Evolutionary conservation across 1,140 invertebrate genomes (phyloP).

Genomic region (Cepaea nemoralis): DNA sequence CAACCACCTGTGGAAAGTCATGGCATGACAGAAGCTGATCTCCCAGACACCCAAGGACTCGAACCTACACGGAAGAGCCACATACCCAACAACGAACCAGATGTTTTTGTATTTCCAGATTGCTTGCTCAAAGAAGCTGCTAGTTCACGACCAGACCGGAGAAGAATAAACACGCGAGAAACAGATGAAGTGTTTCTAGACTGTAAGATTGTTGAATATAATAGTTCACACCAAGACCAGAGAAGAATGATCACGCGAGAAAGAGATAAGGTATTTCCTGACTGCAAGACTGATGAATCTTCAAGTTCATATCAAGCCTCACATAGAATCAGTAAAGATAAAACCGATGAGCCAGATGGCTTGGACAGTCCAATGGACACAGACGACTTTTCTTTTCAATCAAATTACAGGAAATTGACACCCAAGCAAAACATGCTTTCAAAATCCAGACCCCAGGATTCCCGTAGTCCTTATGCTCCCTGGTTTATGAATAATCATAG

Average conservation of each 20-base stretch:
- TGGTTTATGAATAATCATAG: background rate
- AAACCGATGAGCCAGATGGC: constrained; percentile 14
- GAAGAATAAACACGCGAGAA: background rate
- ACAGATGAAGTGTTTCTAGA: too few relatives aligned
- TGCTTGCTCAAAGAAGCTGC: background rate
- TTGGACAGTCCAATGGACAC: constrained; percentile 5
- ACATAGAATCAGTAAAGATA: too few relatives aligned
- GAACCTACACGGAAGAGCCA: background rate
- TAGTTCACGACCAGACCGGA: background rate
- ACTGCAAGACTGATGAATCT: too few relatives aligned
- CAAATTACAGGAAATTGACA: background rate
- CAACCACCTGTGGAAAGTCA: too few relatives aligned
- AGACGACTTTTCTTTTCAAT: background rate
- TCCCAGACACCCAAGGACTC: background rate
- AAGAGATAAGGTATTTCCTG: too few relatives aligned
- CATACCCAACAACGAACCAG: background rate
- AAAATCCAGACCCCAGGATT: background rate
- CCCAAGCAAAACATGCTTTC: background rate
- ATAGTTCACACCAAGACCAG: background rate
- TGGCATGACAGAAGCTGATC: background rate
- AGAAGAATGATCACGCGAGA: too few relatives aligned
- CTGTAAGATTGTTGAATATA: too few relatives aligned
- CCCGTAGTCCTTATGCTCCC: background rate
- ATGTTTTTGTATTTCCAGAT: constrained; percentile 18
- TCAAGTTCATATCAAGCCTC: too few relatives aligned